Evolutionary conservation across 2,888 invertebrate genomes (phyloP).

Genomic region (Trachelus tabidus): DNA sequence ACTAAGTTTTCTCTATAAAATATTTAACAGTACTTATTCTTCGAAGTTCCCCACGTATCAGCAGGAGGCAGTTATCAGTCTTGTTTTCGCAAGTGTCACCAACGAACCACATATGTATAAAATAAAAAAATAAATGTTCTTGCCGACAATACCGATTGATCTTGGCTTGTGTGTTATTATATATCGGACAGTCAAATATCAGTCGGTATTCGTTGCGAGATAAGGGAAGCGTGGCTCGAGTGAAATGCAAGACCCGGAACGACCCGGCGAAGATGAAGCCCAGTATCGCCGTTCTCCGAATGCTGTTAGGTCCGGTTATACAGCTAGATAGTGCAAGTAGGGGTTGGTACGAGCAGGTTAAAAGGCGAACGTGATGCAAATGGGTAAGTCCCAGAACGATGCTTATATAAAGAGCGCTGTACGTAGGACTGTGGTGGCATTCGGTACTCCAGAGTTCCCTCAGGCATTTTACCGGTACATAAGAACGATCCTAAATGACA

Average conservation of each 20-base stretch:
- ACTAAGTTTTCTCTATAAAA: not conserved
- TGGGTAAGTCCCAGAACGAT: not conserved
- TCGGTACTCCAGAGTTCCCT: not conserved
- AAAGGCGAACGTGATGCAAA: slow-evolving; percentile 7
- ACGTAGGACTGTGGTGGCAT: not conserved
- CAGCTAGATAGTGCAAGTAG: not conserved
- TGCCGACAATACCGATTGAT: not conserved
- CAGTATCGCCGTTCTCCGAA: not conserved
- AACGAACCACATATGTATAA: not conserved
- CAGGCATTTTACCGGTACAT: not conserved
- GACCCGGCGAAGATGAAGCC: not conserved
- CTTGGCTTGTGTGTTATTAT: not conserved
- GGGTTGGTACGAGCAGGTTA: not conserved
- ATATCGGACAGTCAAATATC: not conserved
- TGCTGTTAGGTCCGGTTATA: not conserved
- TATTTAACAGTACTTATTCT: not conserved
- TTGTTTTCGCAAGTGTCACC: not conserved
- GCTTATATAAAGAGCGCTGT: not conserved
- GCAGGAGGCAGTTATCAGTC: not conserved
- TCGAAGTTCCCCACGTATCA: not conserved
- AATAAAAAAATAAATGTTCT: not conserved
- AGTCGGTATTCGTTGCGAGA: not conserved
- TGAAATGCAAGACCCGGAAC: not conserved
- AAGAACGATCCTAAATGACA: not conserved
- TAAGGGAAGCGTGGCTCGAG: not conserved